Percentiles rank a stretch among this genome's conserved stretches.
phyloP scores from a whole-genome alignment of 2,797 vertebrate species.

The Muscicapa comitata region DNA sequence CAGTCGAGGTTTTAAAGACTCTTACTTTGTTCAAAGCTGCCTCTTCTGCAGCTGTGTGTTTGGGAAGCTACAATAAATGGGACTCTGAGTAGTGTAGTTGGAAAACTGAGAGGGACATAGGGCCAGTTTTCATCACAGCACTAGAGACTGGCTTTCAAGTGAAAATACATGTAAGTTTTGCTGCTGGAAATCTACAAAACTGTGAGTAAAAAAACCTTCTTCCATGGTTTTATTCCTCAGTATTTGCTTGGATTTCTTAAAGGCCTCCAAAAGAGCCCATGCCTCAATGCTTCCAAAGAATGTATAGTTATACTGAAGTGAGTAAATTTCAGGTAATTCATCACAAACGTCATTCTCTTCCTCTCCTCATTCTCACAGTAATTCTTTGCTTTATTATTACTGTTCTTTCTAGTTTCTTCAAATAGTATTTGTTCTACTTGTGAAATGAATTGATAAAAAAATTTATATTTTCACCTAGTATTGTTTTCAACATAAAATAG shows the following conservation, averaged over 20 bases:
- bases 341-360: neutral
- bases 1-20: neutral
- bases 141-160: neutral
- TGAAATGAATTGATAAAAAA: neutral
- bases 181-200: neutral
- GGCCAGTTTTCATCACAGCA: neutral
- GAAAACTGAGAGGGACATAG: neutral
- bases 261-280: fast-evolving
- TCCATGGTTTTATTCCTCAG: neutral
- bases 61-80: neutral
- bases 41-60: neutral
- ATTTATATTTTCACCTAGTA: neutral
- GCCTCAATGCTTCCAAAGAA: neutral
- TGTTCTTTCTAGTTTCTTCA: neutral
- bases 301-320: neutral
- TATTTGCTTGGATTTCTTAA: neutral
- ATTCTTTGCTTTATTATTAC: neutral
- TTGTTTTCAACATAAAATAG: neutral
- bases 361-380: neutral
- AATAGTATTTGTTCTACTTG: neutral
- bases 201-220: neutral
- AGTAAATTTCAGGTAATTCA: neutral
- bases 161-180: neutral
- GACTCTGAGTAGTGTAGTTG: neutral
- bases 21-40: neutral